Percentiles rank a stretch among this genome's conserved stretches.
phyloP scores from a whole-genome alignment of 2,888 invertebrate species.

The Drosophila fungiperda region DNA sequence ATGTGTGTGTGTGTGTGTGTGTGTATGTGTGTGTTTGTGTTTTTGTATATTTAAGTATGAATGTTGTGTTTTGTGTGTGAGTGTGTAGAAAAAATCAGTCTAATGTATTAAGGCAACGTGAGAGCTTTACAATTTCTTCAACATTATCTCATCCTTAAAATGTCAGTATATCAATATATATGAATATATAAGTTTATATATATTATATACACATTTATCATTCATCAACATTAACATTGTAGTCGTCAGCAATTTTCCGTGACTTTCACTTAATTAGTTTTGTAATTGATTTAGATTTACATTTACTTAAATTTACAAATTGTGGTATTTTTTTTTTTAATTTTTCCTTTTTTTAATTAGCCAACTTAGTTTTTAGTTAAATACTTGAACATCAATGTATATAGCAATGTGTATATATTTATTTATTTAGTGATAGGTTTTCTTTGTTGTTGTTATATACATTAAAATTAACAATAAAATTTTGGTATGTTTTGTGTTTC shows the following conservation, averaged over 20 bases:
- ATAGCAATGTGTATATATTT: constrained; percentile 11
- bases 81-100: constrained; percentile 87
- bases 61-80: constrained; percentile 36
- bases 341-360: constrained; percentile 4
- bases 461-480: constrained; percentile 62
- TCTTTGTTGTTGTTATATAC: constrained; percentile 11
- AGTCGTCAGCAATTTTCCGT: constrained; percentile 44
- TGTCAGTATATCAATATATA: constrained; percentile 15
- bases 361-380: constrained; percentile 28
- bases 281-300: constrained; percentile 28
- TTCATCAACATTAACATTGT: constrained; percentile 44
- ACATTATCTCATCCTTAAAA: constrained; percentile 42
- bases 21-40: constrained; percentile 15
- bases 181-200: constrained; percentile 31
- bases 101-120: constrained; percentile 89
- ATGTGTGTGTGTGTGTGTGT: constrained; percentile 13
- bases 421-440: constrained; percentile 36
- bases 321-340: constrained; percentile 4
- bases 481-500: constrained; percentile 74
- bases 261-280: constrained; percentile 46
- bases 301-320: constrained; percentile 31
- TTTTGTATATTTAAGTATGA: constrained; percentile 11
- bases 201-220: constrained; percentile 22
- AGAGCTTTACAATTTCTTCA: constrained; percentile 85
- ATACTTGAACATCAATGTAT: constrained; percentile 52